Evolutionary conservation across 2,888 invertebrate species (phyloP).

Genomic region (Tenthredo notha): DNA sequence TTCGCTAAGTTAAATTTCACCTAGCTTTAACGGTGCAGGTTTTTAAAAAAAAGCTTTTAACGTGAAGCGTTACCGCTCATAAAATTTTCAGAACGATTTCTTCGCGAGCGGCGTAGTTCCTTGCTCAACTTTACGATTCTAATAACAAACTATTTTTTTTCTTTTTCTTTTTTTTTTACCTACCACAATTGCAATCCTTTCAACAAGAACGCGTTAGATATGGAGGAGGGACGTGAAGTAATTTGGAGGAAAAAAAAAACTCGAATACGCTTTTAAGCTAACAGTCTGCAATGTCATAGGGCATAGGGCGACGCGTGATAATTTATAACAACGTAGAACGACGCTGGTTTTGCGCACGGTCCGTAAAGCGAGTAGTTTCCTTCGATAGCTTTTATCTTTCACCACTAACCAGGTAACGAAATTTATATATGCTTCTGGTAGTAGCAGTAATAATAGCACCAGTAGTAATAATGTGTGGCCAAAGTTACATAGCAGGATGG

Average conservation of each 20-base stretch:
- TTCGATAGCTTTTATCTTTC: neutral
- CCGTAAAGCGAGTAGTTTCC: neutral
- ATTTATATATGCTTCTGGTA: constrained; percentile 10
- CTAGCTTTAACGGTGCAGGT: constrained; percentile 65
- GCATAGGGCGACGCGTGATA: neutral
- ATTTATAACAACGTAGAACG: constrained; percentile 28
- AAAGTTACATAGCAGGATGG: neutral
- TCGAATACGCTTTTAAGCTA: constrained; percentile 1
- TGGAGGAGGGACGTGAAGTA: neutral
- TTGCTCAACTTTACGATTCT: constrained; percentile 19
- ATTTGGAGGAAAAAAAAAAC: neutral
- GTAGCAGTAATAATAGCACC: neutral
- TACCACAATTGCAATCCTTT: neutral
- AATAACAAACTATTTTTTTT: neutral
- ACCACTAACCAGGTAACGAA: neutral
- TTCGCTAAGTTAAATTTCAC: constrained; percentile 6
- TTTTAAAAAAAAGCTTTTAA: constrained; percentile 71
- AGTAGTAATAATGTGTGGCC: neutral
- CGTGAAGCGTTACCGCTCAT: constrained; percentile 71
- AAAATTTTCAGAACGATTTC: constrained; percentile 74
- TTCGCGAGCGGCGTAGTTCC: constrained; percentile 64
- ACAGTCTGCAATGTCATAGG: neutral
- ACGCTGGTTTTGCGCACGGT: neutral
- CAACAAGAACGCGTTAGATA: neutral
- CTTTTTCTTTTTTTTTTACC: neutral